phyloP scores from a whole-genome alignment of 2,113 vertebrate genomes.

The Engystomops pustulosus region DNA sequence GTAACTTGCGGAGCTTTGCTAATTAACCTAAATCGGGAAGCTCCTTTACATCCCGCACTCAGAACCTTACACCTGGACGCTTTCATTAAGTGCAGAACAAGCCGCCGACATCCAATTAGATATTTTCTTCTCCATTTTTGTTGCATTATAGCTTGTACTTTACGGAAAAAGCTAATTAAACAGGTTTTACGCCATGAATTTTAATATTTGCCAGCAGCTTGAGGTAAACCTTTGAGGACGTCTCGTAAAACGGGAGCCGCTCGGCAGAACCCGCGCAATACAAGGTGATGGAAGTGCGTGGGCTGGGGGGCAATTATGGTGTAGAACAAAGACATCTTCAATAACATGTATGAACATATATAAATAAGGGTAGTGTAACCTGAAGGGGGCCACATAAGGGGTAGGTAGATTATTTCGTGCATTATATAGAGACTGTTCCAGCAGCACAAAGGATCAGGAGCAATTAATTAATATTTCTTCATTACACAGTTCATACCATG shows the following conservation, averaged over 20 bases:
- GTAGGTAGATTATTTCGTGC: too few species aligned
- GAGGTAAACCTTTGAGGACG: conserved; percentile 13
- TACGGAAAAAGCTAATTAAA: conserved; percentile 55
- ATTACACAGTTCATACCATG: too few species aligned
- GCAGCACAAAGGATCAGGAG: too few species aligned
- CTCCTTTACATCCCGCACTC: conserved; percentile 21
- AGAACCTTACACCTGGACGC: conserved; percentile 41
- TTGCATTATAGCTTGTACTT: conserved; percentile 32
- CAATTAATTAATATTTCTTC: too few species aligned
- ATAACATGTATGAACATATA: neutral
- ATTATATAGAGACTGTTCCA: neutral
- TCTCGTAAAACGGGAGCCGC: neutral
- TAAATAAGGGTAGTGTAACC: neutral
- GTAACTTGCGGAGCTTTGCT: conserved; percentile 8
- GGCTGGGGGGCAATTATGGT: neutral
- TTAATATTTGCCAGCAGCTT: conserved; percentile 42
- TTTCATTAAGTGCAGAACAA: conserved; percentile 54
- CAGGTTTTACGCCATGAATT: conserved; percentile 35
- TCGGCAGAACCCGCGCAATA: neutral
- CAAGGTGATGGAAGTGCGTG: neutral
- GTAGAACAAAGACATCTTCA: neutral
- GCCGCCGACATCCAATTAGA: conserved; percentile 48
- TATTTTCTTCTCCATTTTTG: conserved; percentile 8
- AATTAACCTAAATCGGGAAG: conserved; percentile 37
- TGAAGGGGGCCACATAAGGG: too few species aligned